These are phyloP conservation scores for Lerista edwardsae DNA, from an alignment of 2,797 vertebrate species.

Conservation along the genomic window DNA sequence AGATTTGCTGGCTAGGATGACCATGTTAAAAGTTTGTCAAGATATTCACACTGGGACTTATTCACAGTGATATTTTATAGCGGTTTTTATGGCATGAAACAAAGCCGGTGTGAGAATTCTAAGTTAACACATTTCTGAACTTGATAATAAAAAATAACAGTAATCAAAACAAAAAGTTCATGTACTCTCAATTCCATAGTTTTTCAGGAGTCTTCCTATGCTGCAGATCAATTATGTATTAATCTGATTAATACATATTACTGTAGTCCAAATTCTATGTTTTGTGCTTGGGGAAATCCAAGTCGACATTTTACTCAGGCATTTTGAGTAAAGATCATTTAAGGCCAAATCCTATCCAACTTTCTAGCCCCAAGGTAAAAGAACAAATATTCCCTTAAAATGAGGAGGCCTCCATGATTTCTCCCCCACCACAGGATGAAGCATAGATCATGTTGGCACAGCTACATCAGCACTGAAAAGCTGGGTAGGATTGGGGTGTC, in stretches of 20 bases:
- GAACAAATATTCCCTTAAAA: too few relatives aligned
- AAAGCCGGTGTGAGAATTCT: neutral
- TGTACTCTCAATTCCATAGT: neutral
- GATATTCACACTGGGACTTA: neutral
- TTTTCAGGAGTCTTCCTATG: neutral
- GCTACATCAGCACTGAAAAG: too few relatives aligned
- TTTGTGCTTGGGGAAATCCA: neutral
- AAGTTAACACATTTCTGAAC: neutral
- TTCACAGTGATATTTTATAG: neutral
- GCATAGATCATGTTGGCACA: too few relatives aligned
- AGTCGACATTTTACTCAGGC: neutral
- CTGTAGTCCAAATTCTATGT: slow-evolving; percentile 14
- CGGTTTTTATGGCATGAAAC: neutral
- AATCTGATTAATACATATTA: neutral
- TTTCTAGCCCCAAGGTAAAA: too few relatives aligned
- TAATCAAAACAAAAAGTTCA: slow-evolving; percentile 4
- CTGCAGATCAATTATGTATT: neutral
- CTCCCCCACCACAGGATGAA: too few relatives aligned
- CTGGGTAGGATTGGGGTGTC: too few relatives aligned
- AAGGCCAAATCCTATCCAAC: too few relatives aligned
- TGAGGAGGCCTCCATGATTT: too few relatives aligned
- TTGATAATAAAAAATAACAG: neutral
- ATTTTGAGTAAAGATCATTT: neutral
- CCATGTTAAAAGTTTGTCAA: neutral
- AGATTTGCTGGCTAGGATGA: neutral